Evolutionary conservation across 2,797 vertebrate species (phyloP).

Genomic region (Scyliorhinus canicula): DNA sequence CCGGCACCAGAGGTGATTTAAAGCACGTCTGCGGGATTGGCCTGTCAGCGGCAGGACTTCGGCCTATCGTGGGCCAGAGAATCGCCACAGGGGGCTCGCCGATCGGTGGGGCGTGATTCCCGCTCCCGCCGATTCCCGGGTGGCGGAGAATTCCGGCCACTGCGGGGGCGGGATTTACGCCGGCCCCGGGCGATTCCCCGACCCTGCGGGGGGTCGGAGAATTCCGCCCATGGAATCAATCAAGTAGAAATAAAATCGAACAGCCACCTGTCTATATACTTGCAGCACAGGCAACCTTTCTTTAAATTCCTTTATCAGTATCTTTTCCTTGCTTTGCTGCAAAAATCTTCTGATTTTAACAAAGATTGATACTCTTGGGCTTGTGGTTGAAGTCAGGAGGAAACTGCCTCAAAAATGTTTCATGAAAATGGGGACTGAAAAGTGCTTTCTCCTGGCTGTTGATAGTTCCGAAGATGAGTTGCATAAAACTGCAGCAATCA

Average conservation of each 20-base stretch:
- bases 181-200: no score
- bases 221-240: no score
- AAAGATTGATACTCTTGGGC: not conserved
- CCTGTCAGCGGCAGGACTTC: no score
- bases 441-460: not conserved
- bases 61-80: no score
- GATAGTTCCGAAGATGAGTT: not conserved
- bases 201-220: no score
- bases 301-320: not conserved
- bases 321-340: not conserved
- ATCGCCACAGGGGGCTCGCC: no score
- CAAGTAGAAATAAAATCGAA: not conserved
- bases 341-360: not conserved
- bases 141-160: no score
- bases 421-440: not conserved
- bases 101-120: no score
- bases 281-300: not conserved
- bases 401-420: constrained; percentile 10
- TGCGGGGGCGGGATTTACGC: no score
- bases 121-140: no score
- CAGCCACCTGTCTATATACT: not conserved
- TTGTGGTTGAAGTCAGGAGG: not conserved
- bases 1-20: no score
- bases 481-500: not conserved
- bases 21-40: no score